Percentiles rank a stretch among this genome's conserved stretches.
Conservation (phyloP, 2,888 invertebrate genomes). For the Melanostoma mellinum region DNA sequence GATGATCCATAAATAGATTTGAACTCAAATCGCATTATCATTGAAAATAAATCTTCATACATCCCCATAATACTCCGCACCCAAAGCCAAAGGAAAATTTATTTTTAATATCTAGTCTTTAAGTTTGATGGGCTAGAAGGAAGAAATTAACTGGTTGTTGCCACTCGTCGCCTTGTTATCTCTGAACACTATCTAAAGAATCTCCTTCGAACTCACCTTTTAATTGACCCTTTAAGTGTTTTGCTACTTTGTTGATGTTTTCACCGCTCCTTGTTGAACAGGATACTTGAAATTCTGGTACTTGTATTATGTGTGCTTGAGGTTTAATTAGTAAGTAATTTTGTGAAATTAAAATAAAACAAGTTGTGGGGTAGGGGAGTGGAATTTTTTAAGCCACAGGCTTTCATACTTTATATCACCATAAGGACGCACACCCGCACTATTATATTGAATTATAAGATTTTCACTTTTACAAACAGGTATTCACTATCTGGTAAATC, state of each 20-base stretch:
- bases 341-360: slow-evolving; percentile 34
- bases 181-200: slow-evolving; percentile 4
- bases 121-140: background rate
- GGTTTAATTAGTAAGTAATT: slow-evolving; percentile 41
- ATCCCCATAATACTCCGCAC: background rate
- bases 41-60: slow-evolving; percentile 53
- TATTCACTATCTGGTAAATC: background rate
- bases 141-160: slow-evolving; percentile 21
- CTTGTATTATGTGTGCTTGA: slow-evolving; percentile 3
- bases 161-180: slow-evolving; percentile 16
- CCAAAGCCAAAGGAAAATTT: slow-evolving; percentile 6
- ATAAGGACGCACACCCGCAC: slow-evolving; percentile 31
- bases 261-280: slow-evolving; percentile 17
- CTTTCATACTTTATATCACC: slow-evolving; percentile 52
- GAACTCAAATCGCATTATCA: slow-evolving; percentile 24
- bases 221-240: slow-evolving; percentile 27
- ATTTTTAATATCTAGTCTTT: slow-evolving; percentile 8
- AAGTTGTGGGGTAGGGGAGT: slow-evolving; percentile 5
- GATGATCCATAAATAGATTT: slow-evolving; percentile 53
- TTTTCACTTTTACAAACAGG: background rate
- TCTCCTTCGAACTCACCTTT: slow-evolving; percentile 53
- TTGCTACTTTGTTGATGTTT: slow-evolving; percentile 16
- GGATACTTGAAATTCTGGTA: slow-evolving; percentile 24
- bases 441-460: background rate
- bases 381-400: slow-evolving; percentile 31